Evolutionary conservation across 2,888 invertebrate species (phyloP).

Genomic region (Phyllotreta striolata): DNA sequence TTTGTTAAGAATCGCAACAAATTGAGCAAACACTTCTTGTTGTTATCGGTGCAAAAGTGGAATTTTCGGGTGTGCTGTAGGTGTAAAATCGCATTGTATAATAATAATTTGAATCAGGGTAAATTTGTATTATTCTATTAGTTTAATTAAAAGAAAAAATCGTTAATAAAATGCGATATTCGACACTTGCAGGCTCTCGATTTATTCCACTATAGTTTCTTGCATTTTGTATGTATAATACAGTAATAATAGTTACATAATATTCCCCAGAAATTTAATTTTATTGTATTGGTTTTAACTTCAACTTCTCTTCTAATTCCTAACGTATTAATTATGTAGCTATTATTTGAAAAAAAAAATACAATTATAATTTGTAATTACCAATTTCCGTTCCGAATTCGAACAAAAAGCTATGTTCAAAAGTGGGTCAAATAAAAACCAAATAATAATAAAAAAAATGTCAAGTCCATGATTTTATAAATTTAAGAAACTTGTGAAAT

Average conservation of each 20-base stretch:
- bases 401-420: constrained; percentile 15
- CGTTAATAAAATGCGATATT: constrained; percentile 23
- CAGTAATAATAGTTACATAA: constrained; percentile 10
- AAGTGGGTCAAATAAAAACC: constrained; percentile 32
- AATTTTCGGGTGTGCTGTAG: constrained; percentile 9
- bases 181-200: constrained; percentile 4
- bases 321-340: no score
- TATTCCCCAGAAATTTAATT: neutral
- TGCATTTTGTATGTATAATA: constrained; percentile 12
- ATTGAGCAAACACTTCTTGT: neutral
- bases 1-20: neutral
- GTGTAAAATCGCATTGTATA: constrained; percentile 49
- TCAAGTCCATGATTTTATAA: constrained; percentile 55
- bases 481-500: constrained; percentile 56
- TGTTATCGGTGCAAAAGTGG: neutral
- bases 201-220: constrained; percentile 13
- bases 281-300: no score
- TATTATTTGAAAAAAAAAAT: constrained; percentile 7
- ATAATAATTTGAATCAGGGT: constrained; percentile 60
- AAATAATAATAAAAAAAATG: constrained; percentile 28
- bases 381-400: constrained; percentile 15
- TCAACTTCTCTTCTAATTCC: no score
- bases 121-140: constrained; percentile 54
- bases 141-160: constrained; percentile 43
- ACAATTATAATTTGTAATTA: constrained; percentile 14